phyloP scores from a whole-genome alignment of 2,113 vertebrate genomes.

The Anoura caudifer region DNA sequence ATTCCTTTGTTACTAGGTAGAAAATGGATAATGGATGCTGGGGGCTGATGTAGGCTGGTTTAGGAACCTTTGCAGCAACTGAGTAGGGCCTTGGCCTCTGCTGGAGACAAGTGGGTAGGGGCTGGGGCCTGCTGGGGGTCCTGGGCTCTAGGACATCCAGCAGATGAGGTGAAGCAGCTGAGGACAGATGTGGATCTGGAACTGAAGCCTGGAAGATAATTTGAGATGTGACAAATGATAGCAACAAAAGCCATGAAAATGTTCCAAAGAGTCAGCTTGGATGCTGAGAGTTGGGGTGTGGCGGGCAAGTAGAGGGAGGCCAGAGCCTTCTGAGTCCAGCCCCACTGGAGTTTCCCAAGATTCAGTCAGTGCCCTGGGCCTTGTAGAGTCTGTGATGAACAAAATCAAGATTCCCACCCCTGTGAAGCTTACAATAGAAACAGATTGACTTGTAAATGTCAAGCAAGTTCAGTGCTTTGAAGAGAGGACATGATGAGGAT shows the following conservation, averaged over 20 bases:
- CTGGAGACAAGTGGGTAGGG: background rate
- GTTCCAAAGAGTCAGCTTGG: background rate
- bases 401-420: background rate
- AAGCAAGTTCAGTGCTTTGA: background rate
- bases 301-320: background rate
- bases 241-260: background rate
- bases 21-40: background rate
- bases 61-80: background rate
- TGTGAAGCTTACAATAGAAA: background rate
- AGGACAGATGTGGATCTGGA: background rate
- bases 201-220: background rate
- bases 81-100: background rate
- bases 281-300: background rate
- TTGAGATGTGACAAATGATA: background rate
- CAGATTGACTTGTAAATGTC: background rate
- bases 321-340: background rate
- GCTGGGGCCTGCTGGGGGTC: no score
- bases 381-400: background rate
- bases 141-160: background rate
- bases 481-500: background rate
- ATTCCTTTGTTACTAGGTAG: background rate
- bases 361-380: background rate
- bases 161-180: background rate
- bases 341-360: background rate
- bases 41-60: background rate